phyloP scores from a whole-genome alignment of 2,797 vertebrate genomes.

The Stomatorhinus walkeri region DNA sequence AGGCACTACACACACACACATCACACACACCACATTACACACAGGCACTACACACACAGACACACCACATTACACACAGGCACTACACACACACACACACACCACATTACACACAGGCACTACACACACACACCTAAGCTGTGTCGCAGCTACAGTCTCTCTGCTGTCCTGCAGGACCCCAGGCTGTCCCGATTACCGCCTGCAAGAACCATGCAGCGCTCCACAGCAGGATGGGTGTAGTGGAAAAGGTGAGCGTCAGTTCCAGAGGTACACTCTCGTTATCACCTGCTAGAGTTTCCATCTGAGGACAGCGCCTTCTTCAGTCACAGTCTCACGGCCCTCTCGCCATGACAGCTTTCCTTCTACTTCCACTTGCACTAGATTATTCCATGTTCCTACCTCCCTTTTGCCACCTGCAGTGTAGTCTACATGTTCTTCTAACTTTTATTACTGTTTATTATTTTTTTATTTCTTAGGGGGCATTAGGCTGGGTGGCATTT shows the following conservation, averaged over 20 bases:
- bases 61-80: not conserved
- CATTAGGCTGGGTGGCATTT: not conserved
- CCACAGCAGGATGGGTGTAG: not conserved
- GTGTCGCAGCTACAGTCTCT: not conserved
- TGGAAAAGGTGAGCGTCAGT: not conserved
- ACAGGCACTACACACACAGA: not conserved
- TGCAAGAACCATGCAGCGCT: not conserved
- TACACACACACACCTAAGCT: not conserved
- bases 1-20: not conserved
- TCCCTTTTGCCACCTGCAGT: not conserved
- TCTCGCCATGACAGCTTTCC: not conserved
- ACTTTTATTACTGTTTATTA: not conserved
- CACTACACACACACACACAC: not conserved
- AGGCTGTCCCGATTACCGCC: not conserved
- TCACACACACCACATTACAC: too few relatives aligned
- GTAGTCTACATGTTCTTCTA: not conserved
- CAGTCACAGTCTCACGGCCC: not conserved
- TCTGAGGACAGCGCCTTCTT: not conserved
- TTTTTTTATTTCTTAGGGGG: not conserved
- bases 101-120: not conserved
- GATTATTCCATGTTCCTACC: not conserved
- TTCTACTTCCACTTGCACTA: not conserved
- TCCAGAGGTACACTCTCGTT: not conserved
- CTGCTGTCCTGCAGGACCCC: not conserved
- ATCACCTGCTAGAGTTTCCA: not conserved